Base-by-base conservation (phyloP, 2,888 invertebrate species). In the Hypsopygia costalis region DNA sequence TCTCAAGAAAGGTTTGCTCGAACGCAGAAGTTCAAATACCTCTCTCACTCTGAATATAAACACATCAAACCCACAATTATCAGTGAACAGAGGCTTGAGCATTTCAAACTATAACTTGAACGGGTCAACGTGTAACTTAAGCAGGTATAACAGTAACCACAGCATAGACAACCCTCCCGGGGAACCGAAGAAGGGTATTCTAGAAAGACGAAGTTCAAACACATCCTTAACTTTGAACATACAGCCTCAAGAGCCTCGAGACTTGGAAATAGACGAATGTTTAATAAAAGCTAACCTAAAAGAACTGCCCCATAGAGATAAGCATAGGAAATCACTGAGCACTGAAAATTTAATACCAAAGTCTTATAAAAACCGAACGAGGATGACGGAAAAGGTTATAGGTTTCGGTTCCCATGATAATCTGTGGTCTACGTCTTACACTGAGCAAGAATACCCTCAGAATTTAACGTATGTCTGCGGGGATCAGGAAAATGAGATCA, bases 21-120 rank as follows among this genome's bases (percentile, higher is more conserved):
- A 96, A 68, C 91, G 98, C 16, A 90, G 98, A 39, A 97, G 97
- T 36, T 97, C 97, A 1, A 97, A 96, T 68, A 96, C 97, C 0
- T 97, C 97, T 41, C 82, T 98, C 1, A 97, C 97, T 0, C 91
- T 98, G 11, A 95, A 95, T 43, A 88, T 89, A 6, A 88, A 86
- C 42, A 82, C 64, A 12, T 83, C 86, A 0, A 87, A 85, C 41
- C 81, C 87, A 0, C 89, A 88, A 41, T 51, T 89, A 16, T 89
- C 91, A 0, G 76, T 74, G 0, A 90, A 86, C 39, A 60, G 81
- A 42, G 82, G 79, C 0, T 57, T 90, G 0, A 90, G 89, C 43
- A 72, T 90, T 7, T 90, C 90, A 0, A 90, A 90, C 51, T 89
- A 89, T 44, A 88, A 89, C 41, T 53, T 90, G 9, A 85, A 90